Evolutionary conservation across 2,888 invertebrate genomes (phyloP), one percentile per base, ranked within the genome.

Genomic region (Chloromyia formosa): DNA sequence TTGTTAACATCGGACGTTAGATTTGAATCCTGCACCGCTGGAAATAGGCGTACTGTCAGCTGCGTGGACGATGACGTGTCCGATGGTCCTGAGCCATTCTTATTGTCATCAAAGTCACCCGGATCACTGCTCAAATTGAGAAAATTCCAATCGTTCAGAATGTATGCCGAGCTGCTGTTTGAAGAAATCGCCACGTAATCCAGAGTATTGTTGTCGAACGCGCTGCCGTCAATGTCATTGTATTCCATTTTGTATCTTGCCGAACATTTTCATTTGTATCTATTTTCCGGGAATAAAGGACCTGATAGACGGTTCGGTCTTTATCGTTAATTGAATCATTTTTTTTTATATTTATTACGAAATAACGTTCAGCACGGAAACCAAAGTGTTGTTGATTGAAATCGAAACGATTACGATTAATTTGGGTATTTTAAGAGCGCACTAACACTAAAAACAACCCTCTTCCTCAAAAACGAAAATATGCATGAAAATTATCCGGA

Each of bases 1-100:
- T 94, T 93, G 82, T 91, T 88, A 35, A 73, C 73, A 56, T 74
- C 73, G 14, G 45, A 49, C 1, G 23, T 23, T 18, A 10, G 16
- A 10, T 18, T 1, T 4, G 27, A 22, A 35, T 49, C 49, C 22
- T 27, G 14, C 1, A 22, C 22, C 12, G 18, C 12, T 49, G 49
- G 49, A 49, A n/a, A 49, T 23, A 60, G 60, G 20, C 42, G 56
- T 18, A 71, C 40, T 40, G 71, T 71, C 40, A 71, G 58, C 71
- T 71, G 71, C 1, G 54, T 35, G 0, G 71, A 71, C 5, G 71
- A 71, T n/a, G 66, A 45, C 12, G 66, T 10, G 10, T 7, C 35
- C 35, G 49, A 10, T 56, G 22, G 20, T 16, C 16, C 62, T 35
- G 62, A 62, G 10, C 42, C 62, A 62, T 62, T 62, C 27, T 35